phyloP scores from a whole-genome alignment of 2,113 vertebrate species.

The Solenodon paradoxus region DNA sequence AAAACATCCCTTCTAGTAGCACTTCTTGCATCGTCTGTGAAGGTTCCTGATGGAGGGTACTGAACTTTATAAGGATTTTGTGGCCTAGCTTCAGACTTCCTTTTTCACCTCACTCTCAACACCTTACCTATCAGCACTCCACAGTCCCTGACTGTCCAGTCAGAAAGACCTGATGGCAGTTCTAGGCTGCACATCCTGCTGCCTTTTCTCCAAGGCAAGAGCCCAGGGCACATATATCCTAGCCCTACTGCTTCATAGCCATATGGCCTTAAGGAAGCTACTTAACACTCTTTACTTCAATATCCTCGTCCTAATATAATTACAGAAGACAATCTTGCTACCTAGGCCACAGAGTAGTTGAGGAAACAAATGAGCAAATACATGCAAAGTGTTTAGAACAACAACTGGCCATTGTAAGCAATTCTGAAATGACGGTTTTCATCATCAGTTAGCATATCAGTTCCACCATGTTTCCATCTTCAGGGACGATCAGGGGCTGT shows the following conservation, averaged over 20 bases:
- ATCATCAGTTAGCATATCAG: neutral
- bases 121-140: neutral
- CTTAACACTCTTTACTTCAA: neutral
- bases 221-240: no score
- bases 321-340: neutral
- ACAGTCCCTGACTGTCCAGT: neutral
- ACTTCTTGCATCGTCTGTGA: neutral
- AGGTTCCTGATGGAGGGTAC: neutral
- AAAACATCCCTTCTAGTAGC: neutral
- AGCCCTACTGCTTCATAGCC: neutral
- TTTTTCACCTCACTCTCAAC: neutral
- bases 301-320: neutral
- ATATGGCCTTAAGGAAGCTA: neutral
- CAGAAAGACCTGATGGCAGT: neutral
- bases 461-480: neutral
- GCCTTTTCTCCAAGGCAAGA: neutral
- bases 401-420: neutral
- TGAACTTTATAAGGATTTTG: neutral
- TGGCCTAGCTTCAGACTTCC: neutral
- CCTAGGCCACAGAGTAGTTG: neutral
- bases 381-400: neutral
- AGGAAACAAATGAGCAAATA: neutral
- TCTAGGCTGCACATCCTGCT: neutral
- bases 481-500: neutral
- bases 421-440: neutral